Evolutionary conservation across 2,113 vertebrate genomes (phyloP), one percentile per base, ranked within the genome.

Genomic region (Alectura lathami): DNA sequence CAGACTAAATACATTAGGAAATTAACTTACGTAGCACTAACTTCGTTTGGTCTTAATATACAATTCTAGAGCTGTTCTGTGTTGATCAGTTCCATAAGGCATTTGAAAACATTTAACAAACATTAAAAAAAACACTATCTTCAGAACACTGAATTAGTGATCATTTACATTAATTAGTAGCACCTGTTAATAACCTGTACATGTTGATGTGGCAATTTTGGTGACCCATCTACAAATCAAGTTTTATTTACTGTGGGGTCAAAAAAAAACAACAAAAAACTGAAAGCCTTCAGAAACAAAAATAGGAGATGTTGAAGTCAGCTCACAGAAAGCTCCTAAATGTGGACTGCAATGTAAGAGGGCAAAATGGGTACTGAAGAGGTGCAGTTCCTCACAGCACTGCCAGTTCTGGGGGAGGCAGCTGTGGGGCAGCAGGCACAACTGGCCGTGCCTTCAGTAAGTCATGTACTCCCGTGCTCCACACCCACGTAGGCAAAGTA

Each of bases 1-100:
- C 89, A 82, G 78, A 77, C 72, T 91, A 83, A 93, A 50, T n/a
- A 66, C 72, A 54, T 76, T 53, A 94, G 67, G 50, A 87, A 76
- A 91, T 83, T 42, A 87, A 80, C 36, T 88, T 77, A 48, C 50
- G 42, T 22, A 80, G 53, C 70, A 89, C 40, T 93, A 73, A 89
- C 43, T 90, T 80, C 64, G 93, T 94, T 94, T 89, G 57, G 75
- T 11, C 57, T 73, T 76, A 64, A 73, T 59, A 68, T 16, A 45
- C 22, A 69, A 24, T 88, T 87, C 75, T 51, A 82, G 68, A 70
- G 34, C 26, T 69, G 50, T 51, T 75, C 60, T 59, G 26, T 27
- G 51, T 32, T 32, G 16, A 64, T 79, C 56, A 17, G 36, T 75
- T 74, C 80, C 81, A 66, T 23, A 75, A 89, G 23, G 45, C 48